Base-by-base conservation (phyloP, 2,888 invertebrate genomes). In the Coenonympha glycerion region DNA sequence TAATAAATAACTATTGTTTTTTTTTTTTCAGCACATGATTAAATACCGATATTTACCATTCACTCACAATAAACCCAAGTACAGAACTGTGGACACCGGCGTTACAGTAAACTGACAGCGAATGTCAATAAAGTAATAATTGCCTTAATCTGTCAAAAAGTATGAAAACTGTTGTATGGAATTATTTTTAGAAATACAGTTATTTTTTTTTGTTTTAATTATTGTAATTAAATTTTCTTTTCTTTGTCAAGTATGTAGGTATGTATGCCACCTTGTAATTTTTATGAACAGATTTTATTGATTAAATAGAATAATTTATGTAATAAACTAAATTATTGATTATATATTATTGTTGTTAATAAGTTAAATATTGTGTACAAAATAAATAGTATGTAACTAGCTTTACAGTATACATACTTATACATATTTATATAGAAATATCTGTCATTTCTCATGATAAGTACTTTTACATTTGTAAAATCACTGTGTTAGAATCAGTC, bases 31-130 rank as follows among this genome's bases (percentile, higher is more conserved):
- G 97, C 99, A 99, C 89, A 99, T 99, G 99, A 94, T 99, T 76
- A 98, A 96, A 88, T 99, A 99, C 87, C 93, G 95, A 85, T 99
- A 99, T 88, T 89, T 99, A 81, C 99, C 99, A 55, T 99, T 99
- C 84, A 98, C 98, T 47, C 95, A 96, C 78, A 97, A 98, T 71
- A 99, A 99, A 89, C 97, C 98, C 71, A 93, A 94, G 82, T 98
- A 98, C 89, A 94, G 95, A 83, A 91, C 83, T 53, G 81, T 86
- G 49, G 85, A 86, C 51, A 62, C 80, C 30, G 56, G 83, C 52
- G 80, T 81, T 34, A 73, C 79, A 49, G 79, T 79, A 47, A 87
- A 87, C 77, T 87, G 84, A 86, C 79, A 61, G 62, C 61, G 57
- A 31, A 44, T 62, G 55, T 47, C 56, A 53, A 60, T 47, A 63